Evolutionary conservation across 2,888 invertebrate genomes (phyloP).

Genomic region (Cetonia aurata): DNA sequence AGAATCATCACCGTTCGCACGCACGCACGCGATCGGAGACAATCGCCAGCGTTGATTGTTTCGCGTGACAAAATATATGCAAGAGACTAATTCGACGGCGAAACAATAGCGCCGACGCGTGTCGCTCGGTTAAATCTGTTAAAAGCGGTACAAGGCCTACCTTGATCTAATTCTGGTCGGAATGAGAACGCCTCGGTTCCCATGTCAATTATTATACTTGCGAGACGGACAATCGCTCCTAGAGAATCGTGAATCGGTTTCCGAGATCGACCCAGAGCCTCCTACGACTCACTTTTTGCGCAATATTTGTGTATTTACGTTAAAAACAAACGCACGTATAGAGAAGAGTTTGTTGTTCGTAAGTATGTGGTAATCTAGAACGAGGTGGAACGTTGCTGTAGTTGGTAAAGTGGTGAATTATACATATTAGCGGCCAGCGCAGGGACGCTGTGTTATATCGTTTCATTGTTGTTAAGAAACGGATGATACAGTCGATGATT

Average conservation of each 20-base stretch:
- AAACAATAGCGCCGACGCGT: slow-evolving; percentile 57
- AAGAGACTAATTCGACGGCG: slow-evolving; percentile 22
- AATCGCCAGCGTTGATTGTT: slow-evolving; percentile 57
- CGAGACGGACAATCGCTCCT: slow-evolving; percentile 36
- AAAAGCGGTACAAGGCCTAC: slow-evolving; percentile 59
- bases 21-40: slow-evolving; percentile 46
- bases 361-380: slow-evolving; percentile 48
- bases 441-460: slow-evolving; percentile 44
- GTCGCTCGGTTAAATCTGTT: slow-evolving; percentile 58
- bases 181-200: slow-evolving; percentile 62
- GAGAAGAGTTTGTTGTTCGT: neutral
- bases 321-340: no score
- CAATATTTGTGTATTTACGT: slow-evolving; percentile 53
- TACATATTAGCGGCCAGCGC: slow-evolving; percentile 42
- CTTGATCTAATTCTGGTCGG: slow-evolving; percentile 61
- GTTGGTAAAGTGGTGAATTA: slow-evolving; percentile 45
- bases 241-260: slow-evolving; percentile 12
- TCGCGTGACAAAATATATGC: slow-evolving; percentile 53
- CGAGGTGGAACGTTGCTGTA: slow-evolving; percentile 47
- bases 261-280: neutral
- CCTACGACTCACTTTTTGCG: slow-evolving; percentile 48
- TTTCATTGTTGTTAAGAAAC: slow-evolving; percentile 38
- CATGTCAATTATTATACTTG: slow-evolving; percentile 61
- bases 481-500: slow-evolving; percentile 39
- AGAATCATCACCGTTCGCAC: slow-evolving; percentile 40